These are phyloP conservation scores for Papio anubis DNA, from an alignment of 2,113 vertebrate species.

Conservation along the genomic window DNA sequence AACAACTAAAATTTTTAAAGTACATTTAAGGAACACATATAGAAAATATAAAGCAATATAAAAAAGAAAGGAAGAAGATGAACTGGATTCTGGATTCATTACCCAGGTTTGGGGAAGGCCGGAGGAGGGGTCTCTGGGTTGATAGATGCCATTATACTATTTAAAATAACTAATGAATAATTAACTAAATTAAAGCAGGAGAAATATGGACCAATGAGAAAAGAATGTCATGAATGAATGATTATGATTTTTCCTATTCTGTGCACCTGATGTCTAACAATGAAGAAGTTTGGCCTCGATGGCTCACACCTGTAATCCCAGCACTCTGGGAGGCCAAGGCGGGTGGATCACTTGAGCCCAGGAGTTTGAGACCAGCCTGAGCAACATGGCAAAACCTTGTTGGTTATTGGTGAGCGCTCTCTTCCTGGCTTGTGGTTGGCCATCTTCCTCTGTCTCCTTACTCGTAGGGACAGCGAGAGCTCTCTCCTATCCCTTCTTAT, in stretches of 20 bases:
- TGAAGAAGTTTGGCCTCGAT: too few species aligned
- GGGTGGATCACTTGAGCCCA: too few species aligned
- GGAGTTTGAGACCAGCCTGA: too few species aligned
- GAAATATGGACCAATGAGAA: neutral
- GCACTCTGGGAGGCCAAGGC: too few species aligned
- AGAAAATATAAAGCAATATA: neutral
- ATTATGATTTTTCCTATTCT: neutral
- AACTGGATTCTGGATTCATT: neutral
- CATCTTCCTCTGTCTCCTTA: neutral
- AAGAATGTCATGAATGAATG: neutral
- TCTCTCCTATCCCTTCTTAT: neutral
- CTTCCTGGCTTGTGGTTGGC: neutral
- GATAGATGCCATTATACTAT: neutral
- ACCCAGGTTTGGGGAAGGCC: neutral
- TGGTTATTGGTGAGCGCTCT: rapidly evolving
- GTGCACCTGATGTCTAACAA: neutral
- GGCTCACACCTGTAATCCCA: too few species aligned
- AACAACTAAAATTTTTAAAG: neutral
- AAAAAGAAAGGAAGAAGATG: neutral
- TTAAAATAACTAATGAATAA: neutral
- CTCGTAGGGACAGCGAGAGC: neutral
- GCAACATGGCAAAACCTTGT: too few species aligned
- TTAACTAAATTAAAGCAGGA: neutral
- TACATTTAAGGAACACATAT: neutral
- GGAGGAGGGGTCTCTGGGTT: neutral